Base-by-base conservation (phyloP, 2,888 invertebrate genomes). In the Melikaiella ostensackeni region DNA sequence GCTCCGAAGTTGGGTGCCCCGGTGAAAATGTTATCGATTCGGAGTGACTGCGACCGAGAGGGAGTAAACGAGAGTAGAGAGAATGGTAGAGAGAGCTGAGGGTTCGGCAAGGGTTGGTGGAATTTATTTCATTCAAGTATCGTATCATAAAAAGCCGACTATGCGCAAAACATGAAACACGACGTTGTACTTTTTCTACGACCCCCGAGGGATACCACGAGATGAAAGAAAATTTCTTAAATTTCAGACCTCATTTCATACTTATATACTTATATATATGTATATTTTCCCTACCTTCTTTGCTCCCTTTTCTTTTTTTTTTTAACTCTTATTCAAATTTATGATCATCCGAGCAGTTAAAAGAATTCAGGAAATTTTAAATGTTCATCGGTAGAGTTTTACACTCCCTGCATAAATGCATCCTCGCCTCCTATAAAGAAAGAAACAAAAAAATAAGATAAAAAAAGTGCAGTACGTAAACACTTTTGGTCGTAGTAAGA, bases 1-100 rank as follows among this genome's bases (percentile, higher is more conserved):
- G 30, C 27, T 30, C 50, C 30, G n/a, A 46, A 46, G 46, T 70
- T 70, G 46, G 46, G 46, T 50, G 50, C 42, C 66, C 66, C 30
- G 66, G 66, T 70, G 66, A 70, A 46, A 70, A 70, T 46, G 66
- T 70, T 70, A 70, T 70, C 66, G 66, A 70, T 70, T 70, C 6
- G 50, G 66, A 50, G 50, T 70, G 66, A 46, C 64, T 66, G 64
- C 24, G 64, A 24, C 24, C 42, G 38, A 66, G 38, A 19, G 24
- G 38, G 42, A 70, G 46, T 70, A 70, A 50, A 50, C 66, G 21
- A 35, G 46, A 50, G 66, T 46, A 46, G 46, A 30, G 66, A 24
- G 2, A n/a, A 70, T 7, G 19, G 27, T 9, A 6, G 38, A 8
- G 21, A 33, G 16, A 27, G 66, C 30, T 30, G 30, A 66, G 27